phyloP scores from a whole-genome alignment of 2,888 invertebrate genomes.

The Epinotia ramella region DNA sequence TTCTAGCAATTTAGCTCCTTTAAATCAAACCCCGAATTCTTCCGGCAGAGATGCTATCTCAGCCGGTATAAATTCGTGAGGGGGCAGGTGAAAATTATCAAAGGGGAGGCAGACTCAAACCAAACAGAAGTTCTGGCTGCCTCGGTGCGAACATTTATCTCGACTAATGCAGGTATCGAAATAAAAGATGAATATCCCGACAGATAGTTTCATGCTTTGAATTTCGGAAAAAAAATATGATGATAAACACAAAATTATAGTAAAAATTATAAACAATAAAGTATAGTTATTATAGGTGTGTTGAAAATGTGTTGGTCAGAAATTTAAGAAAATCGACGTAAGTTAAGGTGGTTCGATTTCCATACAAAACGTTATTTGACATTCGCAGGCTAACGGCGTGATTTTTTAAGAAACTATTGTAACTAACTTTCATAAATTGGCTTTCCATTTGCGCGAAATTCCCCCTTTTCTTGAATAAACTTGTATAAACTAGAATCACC shows the following conservation, averaged over 20 bases:
- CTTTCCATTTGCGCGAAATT: no score
- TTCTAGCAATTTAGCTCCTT: conserved; percentile 47
- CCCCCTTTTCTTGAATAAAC: no score
- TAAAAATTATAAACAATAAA: no score
- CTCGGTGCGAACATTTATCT: conserved; percentile 38
- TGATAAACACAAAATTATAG: not conserved
- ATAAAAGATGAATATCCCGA: conserved; percentile 27
- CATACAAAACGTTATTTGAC: no score
- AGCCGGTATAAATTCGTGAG: conserved; percentile 73
- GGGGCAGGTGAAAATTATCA: conserved; percentile 84
- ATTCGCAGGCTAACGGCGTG: no score
- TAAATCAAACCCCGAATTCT: conserved; percentile 70
- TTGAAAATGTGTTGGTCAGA: no score
- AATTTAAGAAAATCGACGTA: no score
- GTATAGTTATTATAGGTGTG: no score
- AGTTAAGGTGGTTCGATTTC: no score
- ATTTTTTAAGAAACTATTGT: no score
- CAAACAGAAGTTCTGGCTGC: conserved; percentile 66
- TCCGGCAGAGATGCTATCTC: conserved; percentile 76
- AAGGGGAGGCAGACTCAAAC: conserved; percentile 78
- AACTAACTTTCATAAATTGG: no score
- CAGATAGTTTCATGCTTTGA: not conserved
- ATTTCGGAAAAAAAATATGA: not conserved
- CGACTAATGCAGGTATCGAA: conserved; percentile 33
- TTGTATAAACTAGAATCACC: no score